Evolutionary conservation across 2,113 vertebrate genomes (phyloP).

Genomic region (Passerina amoena): DNA sequence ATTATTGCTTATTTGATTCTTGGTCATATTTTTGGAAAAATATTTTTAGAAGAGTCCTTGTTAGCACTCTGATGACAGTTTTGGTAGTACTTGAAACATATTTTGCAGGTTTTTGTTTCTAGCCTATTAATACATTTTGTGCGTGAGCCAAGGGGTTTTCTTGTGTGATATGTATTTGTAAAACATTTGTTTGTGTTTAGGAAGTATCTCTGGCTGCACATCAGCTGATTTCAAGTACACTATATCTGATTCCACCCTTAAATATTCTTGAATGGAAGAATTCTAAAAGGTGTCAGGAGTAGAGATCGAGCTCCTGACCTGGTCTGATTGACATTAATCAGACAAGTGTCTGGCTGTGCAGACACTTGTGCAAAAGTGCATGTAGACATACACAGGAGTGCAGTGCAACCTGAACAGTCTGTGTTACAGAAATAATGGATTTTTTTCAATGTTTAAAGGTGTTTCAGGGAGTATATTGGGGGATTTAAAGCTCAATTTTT

Average conservation of each 20-base stretch:
- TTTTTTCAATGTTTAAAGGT: not conserved
- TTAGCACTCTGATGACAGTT: not conserved
- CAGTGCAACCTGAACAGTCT: not conserved
- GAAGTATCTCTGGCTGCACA: not conserved
- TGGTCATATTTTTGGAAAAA: not conserved
- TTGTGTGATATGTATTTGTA: not conserved
- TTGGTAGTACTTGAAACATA: not conserved
- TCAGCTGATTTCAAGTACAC: not conserved
- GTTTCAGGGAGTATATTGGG: not conserved
- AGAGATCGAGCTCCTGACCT: not conserved
- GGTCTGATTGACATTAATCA: not conserved
- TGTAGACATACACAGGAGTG: not conserved
- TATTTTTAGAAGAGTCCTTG: not conserved
- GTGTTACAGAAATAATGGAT: not conserved
- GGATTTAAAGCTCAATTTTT: not conserved
- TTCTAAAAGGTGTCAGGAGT: not conserved
- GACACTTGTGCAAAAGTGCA: not conserved
- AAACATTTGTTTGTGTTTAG: not conserved
- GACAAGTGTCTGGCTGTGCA: not conserved
- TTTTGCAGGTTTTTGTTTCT: not conserved
- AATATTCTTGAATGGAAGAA: not conserved
- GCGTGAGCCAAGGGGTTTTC: not conserved
- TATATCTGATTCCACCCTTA: not conserved
- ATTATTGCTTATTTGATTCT: not conserved
- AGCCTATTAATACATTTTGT: not conserved